These are phyloP conservation scores for Meloidogyne floridensis DNA, from an alignment of 1,140 invertebrate species.

Conservation along the genomic window DNA sequence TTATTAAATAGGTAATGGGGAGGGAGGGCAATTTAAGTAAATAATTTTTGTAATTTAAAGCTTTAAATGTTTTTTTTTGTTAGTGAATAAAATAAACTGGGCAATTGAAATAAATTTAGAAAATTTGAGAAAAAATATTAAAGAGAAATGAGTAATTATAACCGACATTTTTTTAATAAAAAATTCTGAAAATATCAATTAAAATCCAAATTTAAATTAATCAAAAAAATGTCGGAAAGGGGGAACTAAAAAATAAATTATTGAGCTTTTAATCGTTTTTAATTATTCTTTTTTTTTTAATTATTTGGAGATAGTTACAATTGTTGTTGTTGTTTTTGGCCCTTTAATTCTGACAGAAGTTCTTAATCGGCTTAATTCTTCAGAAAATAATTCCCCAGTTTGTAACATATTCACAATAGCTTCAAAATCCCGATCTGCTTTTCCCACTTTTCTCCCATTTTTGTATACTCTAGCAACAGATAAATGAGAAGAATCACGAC, in stretches of 20 bases:
- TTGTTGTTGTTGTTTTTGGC: slow-evolving; percentile 2
- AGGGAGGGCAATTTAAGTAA: not conserved
- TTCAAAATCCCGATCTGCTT: slow-evolving; percentile 80
- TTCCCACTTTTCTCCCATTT: not conserved
- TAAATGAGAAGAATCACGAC: not conserved
- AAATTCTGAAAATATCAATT: too few species aligned
- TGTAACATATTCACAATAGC: slow-evolving; percentile 91
- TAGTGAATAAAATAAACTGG: not conserved
- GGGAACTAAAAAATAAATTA: not conserved
- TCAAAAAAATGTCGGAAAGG: not conserved
- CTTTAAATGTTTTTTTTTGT: not conserved
- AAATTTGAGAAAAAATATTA: too few species aligned
- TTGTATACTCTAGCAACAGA: not conserved
- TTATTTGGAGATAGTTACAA: not conserved
- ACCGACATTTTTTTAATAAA: too few species aligned
- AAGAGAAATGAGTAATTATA: too few species aligned
- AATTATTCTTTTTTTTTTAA: not conserved
- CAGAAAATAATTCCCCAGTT: slow-evolving; percentile 93
- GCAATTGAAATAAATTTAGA: not conserved
- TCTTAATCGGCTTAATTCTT: slow-evolving; percentile 76
- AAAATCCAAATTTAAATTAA: not conserved
- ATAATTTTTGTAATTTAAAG: not conserved
- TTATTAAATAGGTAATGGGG: slow-evolving; percentile 4
- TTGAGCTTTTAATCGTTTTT: not conserved
- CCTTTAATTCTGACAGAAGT: slow-evolving; percentile 32